Base-by-base conservation (phyloP, 1,140 invertebrate species). In the Musca vetustissima region DNA sequence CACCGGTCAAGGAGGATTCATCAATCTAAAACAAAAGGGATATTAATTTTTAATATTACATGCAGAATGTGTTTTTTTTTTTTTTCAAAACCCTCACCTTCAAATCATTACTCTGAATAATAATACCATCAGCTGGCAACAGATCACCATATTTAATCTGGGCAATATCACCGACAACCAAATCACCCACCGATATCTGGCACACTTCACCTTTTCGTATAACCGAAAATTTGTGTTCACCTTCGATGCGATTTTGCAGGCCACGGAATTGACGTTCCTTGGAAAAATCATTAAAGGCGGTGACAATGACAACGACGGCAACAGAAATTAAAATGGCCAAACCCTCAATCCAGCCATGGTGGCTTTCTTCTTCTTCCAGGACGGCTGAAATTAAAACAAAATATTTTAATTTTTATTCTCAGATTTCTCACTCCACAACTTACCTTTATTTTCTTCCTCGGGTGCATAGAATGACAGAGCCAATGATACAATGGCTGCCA, bases 131-230 rank as follows among this genome's bases (percentile, higher is more conserved):
- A 57, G 98, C 96, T 70, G 98, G 98, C 82, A 99, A 87, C 75
- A 99, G 86, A 87, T 99, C 98, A 80, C 94, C 94, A 84, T 97
- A 97, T 86, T 97, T 97, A 74, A 97, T 92, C 89, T 95, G 97
- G 85, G 96, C 98, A 84, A 99, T 97, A 88, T 99, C 98, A 72
- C 98, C 98, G 72, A 98, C 97, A 73, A 99, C 95, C 79, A 99
- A 93, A 73, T 99, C 97, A 74, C 93, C 93, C 73, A 99, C 97
- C 69, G 93, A 91, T 78, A 99, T 91, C 87, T 99, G 95, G 75
- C 93, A 92, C 55, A 96, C 92, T 85, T 98, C 93, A 69, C 89
- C 91, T 77, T 91, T 90, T 72, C 98, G 89, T 78, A 99, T 97
- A 71, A 98, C 97, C 59, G 95, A 90, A 87, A 99, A 98, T 85